Conservation (phyloP, 2,797 vertebrate species). For the Lithobates sylvaticus region DNA sequence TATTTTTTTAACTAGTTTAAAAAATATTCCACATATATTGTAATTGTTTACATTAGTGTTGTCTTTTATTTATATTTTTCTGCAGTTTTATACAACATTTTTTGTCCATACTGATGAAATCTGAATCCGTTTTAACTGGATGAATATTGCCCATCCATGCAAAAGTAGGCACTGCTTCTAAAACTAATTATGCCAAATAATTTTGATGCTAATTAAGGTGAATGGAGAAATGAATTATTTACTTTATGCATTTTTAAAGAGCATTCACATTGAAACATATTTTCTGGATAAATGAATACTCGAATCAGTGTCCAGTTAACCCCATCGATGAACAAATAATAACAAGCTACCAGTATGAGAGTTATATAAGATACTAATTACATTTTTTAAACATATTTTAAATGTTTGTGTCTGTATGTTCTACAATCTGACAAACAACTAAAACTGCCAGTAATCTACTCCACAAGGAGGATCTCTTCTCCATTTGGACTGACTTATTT, state of each 20-base stretch:
- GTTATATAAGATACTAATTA: not conserved
- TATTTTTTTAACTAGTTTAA: too few relatives aligned
- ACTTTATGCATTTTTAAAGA: conserved; percentile 53
- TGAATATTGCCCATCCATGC: conserved; percentile 54
- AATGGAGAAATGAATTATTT: conserved; percentile 50
- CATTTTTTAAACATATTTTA: not conserved
- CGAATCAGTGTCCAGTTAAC: conserved; percentile 45
- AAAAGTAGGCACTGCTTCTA: conserved; percentile 25
- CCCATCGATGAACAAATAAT: not conserved
- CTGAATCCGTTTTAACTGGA: conserved; percentile 34
- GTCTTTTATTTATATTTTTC: not conserved
- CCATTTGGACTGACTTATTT: too few relatives aligned
- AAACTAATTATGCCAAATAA: conserved; percentile 53
- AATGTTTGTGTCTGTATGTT: not conserved
- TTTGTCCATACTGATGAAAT: conserved; percentile 24
- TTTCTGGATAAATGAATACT: conserved; percentile 45
- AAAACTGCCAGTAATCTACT: too few relatives aligned
- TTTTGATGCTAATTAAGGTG: conserved; percentile 57
- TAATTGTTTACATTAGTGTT: not conserved
- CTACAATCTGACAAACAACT: too few relatives aligned
- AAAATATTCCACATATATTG: too few relatives aligned
- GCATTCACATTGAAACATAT: conserved; percentile 30
- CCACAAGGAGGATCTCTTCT: too few relatives aligned
- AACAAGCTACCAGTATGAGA: not conserved
- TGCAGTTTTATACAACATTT: conserved; percentile 6